Base-by-base conservation (phyloP, 2,797 vertebrate genomes). In the Poeciliopsis turneri region DNA sequence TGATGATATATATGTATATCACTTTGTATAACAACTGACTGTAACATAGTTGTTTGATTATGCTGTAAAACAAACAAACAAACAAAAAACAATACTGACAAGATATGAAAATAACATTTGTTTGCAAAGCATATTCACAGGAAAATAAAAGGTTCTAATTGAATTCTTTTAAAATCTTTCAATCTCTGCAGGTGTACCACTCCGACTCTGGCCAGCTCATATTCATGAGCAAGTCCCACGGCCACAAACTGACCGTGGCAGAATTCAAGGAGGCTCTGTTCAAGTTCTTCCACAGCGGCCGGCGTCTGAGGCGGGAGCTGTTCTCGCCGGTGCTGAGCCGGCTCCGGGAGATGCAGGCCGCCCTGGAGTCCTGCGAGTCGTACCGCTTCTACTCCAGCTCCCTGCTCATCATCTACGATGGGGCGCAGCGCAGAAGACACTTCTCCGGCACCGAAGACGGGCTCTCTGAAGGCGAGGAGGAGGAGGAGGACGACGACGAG, bases 351-450 rank as follows among this genome's bases (percentile, higher is more conserved):
- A 96, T 99, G 89, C 96, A 98, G 91, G 95, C 95, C 0, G 96
- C 96, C 64, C 93, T 99, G 88, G 97, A 98, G 91, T 95, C 96
- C 76, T 97, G 98, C 77, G 98, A 99, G 86, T 99, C 98, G 28
- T 99, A 99, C 86, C 97, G 97, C 85, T 99, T 99, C 95, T 99
- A 98, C 88, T 99, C 98, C 12, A 99, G 97, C 90, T 99, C 97
- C 45, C 95, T 99, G 76, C 96, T 99, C 86, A 96, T 99, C 90
- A 98, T 99, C 90, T 99, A 99, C 0, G 97, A 99, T 0, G 98
- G 97, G 11, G 97, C 97, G 28, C 96, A 97, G 0, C 92, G 86
- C 3, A 89, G 84, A 15, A 84, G 90, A 20, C 90, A 82, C 86
- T 75, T 0, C 88, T 84, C 20, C 89, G 87, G 86, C 78, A 78